Percentiles rank a stretch among this genome's conserved stretches.
Evolutionary conservation across 1,140 invertebrate species (phyloP).

Genomic region (Phymorhynchus buccinoides): DNA sequence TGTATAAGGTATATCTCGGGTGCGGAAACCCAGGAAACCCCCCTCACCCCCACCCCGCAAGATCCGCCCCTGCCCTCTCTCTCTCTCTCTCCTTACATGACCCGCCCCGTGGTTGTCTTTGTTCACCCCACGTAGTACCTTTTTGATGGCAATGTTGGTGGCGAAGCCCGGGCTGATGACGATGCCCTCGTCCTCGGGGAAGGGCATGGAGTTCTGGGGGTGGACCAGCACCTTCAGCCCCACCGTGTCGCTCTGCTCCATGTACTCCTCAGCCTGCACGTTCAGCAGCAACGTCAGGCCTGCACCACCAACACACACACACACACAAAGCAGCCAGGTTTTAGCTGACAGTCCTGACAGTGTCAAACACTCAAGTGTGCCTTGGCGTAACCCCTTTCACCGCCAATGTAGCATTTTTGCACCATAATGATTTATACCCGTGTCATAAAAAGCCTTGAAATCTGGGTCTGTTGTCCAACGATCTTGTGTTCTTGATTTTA

Average conservation of each 20-base stretch:
- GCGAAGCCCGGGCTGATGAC: constrained; percentile 26
- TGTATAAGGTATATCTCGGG: no score
- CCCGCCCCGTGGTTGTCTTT: neutral
- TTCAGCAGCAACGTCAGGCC: constrained; percentile 27
- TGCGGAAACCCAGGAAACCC: neutral
- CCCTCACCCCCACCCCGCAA: neutral
- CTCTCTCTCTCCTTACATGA: neutral
- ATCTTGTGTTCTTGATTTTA: no score
- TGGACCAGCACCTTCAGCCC: constrained; percentile 31
- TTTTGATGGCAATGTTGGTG: constrained; percentile 21
- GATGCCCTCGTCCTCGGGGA: constrained; percentile 34
- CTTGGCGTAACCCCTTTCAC: no score
- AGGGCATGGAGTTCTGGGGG: constrained; percentile 23
- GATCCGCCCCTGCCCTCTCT: neutral
- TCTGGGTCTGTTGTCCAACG: no score
- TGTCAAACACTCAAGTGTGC: no score
- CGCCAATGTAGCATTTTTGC: no score
- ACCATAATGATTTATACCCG: no score
- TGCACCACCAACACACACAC: neutral
- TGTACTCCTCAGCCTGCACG: constrained; percentile 24
- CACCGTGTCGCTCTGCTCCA: neutral
- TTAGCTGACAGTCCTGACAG: no score
- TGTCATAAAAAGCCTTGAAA: no score
- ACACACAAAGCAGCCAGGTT: neutral
- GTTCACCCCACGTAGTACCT: neutral